Conservation (phyloP, 1,140 invertebrate genomes). For the Hylaeus volcanicus region DNA sequence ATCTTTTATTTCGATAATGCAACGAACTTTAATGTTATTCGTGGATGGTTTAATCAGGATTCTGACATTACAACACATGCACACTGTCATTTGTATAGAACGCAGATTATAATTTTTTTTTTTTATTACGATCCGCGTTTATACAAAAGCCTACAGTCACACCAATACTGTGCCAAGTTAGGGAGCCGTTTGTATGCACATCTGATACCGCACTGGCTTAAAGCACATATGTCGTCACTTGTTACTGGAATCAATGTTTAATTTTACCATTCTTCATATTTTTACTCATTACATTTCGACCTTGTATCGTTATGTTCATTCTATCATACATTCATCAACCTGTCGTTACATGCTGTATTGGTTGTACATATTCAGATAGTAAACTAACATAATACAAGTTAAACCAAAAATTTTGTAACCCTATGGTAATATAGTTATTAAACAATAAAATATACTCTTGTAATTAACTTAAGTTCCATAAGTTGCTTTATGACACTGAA, state of each 20-base stretch:
- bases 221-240: slow-evolving; percentile 58
- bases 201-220: slow-evolving; percentile 60
- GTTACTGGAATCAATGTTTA: slow-evolving; percentile 52
- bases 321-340: slow-evolving; percentile 60
- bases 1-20: slow-evolving; percentile 20
- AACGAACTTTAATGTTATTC: slow-evolving; percentile 53
- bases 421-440: slow-evolving; percentile 51
- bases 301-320: slow-evolving; percentile 60
- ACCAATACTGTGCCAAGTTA: slow-evolving; percentile 56
- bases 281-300: slow-evolving; percentile 55
- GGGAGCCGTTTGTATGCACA: slow-evolving; percentile 57
- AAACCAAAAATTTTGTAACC: slow-evolving; percentile 61
- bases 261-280: slow-evolving; percentile 51
- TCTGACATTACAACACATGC: slow-evolving; percentile 66
- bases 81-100: slow-evolving; percentile 58
- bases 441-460: slow-evolving; percentile 46
- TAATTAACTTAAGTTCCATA: slow-evolving; percentile 49
- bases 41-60: slow-evolving; percentile 64
- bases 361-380: slow-evolving; percentile 73
- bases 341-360: slow-evolving; percentile 62
- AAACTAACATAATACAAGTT: slow-evolving; percentile 70
- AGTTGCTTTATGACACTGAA: slow-evolving; percentile 47
- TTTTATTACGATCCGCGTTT: slow-evolving; percentile 47
- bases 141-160: slow-evolving; percentile 65
- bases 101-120: slow-evolving; percentile 52